Conservation (phyloP, 1,140 invertebrate genomes). For the Pseudachorutes palmiensis region DNA sequence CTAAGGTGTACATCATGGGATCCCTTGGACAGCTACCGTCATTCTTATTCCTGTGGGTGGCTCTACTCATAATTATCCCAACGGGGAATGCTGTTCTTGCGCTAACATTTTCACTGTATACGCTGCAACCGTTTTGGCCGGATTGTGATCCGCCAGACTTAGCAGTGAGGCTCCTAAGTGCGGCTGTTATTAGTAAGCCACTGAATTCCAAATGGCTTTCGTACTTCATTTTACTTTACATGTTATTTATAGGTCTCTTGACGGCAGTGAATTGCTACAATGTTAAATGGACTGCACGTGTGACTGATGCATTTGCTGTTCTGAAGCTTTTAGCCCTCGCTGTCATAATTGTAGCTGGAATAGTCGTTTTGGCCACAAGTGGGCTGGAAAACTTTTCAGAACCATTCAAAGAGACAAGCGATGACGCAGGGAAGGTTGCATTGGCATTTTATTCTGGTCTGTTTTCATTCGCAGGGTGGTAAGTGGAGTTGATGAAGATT, state of each 20-base stretch:
- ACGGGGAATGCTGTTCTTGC: slow-evolving; percentile 85
- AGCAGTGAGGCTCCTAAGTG: slow-evolving; percentile 57
- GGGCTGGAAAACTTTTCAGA: slow-evolving; percentile 48
- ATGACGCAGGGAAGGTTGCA: slow-evolving; percentile 48
- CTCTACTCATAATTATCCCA: slow-evolving; percentile 56
- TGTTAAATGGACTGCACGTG: slow-evolving; percentile 84
- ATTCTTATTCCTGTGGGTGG: slow-evolving; percentile 86
- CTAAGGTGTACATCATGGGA: background rate
- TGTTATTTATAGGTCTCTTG: slow-evolving; percentile 64
- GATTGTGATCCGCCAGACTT: slow-evolving; percentile 59
- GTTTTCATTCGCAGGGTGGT: slow-evolving; percentile 60
- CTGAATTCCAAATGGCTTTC: slow-evolving; percentile 11
- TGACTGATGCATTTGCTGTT: slow-evolving; percentile 86
- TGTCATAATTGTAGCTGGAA: slow-evolving; percentile 76
- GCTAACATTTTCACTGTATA: slow-evolving; percentile 81
- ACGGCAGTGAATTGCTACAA: slow-evolving; percentile 92
- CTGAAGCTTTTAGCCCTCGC: slow-evolving; percentile 86
- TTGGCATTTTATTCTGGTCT: slow-evolving; percentile 58
- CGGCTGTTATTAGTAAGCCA: slow-evolving; percentile 65
- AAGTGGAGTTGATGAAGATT: slow-evolving; percentile 14
- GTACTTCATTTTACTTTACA: background rate
- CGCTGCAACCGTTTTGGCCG: slow-evolving; percentile 72
- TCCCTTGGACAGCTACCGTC: slow-evolving; percentile 82
- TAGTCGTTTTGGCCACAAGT: slow-evolving; percentile 49
- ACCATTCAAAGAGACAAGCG: slow-evolving; percentile 50